These are phyloP conservation scores for Eupsittula cactorum DNA, from an alignment of 2,113 vertebrate genomes.

Conservation along the genomic window DNA sequence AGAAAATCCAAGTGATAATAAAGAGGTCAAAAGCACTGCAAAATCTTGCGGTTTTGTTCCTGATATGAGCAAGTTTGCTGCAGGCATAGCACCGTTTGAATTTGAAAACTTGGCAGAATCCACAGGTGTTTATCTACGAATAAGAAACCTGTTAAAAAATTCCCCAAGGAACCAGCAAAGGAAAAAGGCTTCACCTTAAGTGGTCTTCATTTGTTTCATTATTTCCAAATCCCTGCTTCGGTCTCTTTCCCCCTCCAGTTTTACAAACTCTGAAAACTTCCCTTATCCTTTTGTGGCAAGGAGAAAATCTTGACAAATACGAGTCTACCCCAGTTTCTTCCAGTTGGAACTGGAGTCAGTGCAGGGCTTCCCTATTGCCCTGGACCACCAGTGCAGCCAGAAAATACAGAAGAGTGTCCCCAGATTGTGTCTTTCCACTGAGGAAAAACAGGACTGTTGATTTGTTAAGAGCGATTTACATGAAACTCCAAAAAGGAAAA, in stretches of 20 bases:
- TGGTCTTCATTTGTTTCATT: neutral
- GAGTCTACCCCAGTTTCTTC: neutral
- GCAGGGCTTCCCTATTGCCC: neutral
- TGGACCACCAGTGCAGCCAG: neutral
- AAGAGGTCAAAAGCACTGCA: neutral
- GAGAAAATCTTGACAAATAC: neutral
- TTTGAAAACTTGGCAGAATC: conserved; percentile 93
- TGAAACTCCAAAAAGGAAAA: neutral
- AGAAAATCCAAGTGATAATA: neutral
- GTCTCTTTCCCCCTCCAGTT: neutral
- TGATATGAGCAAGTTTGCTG: conserved; percentile 92
- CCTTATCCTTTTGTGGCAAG: neutral
- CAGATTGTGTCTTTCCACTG: neutral
- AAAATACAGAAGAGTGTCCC: neutral
- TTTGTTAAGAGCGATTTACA: conserved; percentile 14
- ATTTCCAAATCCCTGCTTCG: neutral
- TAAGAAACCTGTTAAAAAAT: conserved; percentile 89
- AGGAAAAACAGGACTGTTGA: neutral
- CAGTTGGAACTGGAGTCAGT: neutral
- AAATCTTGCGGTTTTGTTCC: conserved; percentile 78
- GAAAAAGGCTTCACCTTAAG: conserved; percentile 73
- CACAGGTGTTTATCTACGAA: conserved; percentile 90
- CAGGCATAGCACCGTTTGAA: conserved; percentile 92
- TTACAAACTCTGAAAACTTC: neutral
- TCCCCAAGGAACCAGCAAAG: conserved; percentile 90